Conservation (phyloP, 2,113 vertebrate species). For the Synchiropus splendidus region DNA sequence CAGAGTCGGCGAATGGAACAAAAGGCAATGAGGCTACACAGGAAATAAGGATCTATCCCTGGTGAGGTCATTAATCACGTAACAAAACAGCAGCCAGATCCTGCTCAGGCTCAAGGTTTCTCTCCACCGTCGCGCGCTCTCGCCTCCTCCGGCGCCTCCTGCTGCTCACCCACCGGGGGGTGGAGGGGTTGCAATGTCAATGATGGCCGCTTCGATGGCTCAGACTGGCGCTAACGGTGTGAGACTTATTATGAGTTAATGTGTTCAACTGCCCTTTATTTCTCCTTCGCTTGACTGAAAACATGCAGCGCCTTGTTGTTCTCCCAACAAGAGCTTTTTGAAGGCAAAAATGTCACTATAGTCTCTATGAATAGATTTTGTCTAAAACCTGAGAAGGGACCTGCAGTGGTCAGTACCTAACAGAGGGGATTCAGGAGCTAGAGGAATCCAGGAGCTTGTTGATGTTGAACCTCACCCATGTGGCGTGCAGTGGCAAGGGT, state of each 20-base stretch:
- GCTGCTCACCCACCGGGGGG: conserved; percentile 9
- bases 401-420: too few relatives aligned
- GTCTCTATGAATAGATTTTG: too few relatives aligned
- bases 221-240: not conserved
- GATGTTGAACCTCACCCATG: too few relatives aligned
- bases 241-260: conserved; percentile 5
- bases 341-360: too few relatives aligned
- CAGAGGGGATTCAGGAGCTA: too few relatives aligned
- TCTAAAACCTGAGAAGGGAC: too few relatives aligned
- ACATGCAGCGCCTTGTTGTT: too few relatives aligned
- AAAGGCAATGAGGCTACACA: conserved; percentile 16
- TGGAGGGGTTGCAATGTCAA: conserved; percentile 19
- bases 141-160: conserved; percentile 5
- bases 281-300: not conserved
- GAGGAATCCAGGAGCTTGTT: too few relatives aligned
- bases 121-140: not conserved
- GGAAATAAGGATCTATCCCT: conserved; percentile 25
- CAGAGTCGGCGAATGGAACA: conserved; percentile 19
- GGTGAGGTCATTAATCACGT: conserved; percentile 29
- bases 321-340: too few relatives aligned
- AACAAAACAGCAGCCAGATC: conserved; percentile 15
- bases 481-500: too few relatives aligned
- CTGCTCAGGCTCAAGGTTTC: conserved; percentile 4
- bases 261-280: conserved; percentile 1
- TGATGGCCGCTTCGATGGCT: conserved; percentile 5